These are phyloP conservation scores for Steinernema hermaphroditum DNA, from an alignment of 2,888 invertebrate genomes.

Conservation along the genomic window DNA sequence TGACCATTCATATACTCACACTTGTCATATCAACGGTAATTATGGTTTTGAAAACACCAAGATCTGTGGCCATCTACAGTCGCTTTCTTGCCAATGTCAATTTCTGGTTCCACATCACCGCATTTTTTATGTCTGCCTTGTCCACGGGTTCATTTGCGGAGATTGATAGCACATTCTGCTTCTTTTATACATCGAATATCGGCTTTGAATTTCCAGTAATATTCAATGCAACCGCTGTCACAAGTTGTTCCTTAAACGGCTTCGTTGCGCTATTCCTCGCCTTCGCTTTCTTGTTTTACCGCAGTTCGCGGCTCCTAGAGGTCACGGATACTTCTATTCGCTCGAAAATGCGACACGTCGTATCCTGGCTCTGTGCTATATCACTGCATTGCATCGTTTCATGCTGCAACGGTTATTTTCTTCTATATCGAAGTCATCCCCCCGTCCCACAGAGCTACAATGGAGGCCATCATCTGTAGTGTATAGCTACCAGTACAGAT, in stretches of 20 bases:
- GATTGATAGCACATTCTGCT: not conserved
- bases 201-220: not conserved
- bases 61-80: not conserved
- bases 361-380: not conserved
- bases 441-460: not conserved
- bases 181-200: not conserved
- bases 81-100: not conserved
- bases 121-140: not conserved
- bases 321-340: not conserved
- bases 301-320: not conserved
- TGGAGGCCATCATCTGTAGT: not conserved
- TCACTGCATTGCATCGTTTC: not conserved
- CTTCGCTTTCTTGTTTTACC: not conserved
- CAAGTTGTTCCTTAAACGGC: not conserved
- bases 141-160: not conserved
- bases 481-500: not conserved
- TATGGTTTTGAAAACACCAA: not conserved
- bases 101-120: not conserved
- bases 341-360: too few relatives aligned
- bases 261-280: not conserved
- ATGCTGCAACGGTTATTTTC: too few relatives aligned
- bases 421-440: not conserved
- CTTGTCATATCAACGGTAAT: not conserved
- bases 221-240: not conserved
- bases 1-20: not conserved